Evolutionary conservation across 2,888 invertebrate genomes (phyloP), one percentile per base, ranked within the genome.

Genomic region (Elegia similella): DNA sequence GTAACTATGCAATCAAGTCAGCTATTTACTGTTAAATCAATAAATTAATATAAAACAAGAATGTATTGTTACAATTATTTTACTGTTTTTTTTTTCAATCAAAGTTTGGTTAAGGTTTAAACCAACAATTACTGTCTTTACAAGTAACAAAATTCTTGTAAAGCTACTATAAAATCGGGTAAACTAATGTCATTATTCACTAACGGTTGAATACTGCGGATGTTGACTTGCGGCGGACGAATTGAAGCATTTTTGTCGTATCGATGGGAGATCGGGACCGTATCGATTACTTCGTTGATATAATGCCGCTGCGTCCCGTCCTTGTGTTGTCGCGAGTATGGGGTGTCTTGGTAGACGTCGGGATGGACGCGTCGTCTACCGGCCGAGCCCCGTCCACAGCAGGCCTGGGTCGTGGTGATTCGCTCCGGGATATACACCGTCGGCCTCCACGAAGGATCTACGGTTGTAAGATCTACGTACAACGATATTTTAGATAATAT

Each of bases 371-470:
- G 56, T 30, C 46, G 80, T 73, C 79, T 89, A 88, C 76, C 90
- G 85, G 58, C 94, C 94, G 65, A 94, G 89, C 12, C 94, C 94
- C 43, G 94, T 87, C 94, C 94, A 94, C 90, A 94, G 92, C 77
- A 94, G 88, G 59, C 91, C 94, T 42, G 94, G 94, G 80, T 94
- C 94, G 70, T 94, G 92, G 64, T 92, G 92, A 73, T 94, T 93
- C 53, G 94, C 93, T 2, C 92, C 92, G 42, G 93, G 93, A 72
- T 94, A 93, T 8, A 82, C 84, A 6, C 92, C 92, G 69, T 93
- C 93, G 66, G 87, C 78, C 70, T 93, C 92, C 71, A 93, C 91
- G 79, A 93, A 86, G 60, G 94, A 93, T 83, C 94, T 91, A 86
- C 92, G 90, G 87, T 91, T 89, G 90, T 91, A 90, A 84, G 90